Conservation (phyloP, 2,113 vertebrate species). For the Cisticola juncidis region DNA sequence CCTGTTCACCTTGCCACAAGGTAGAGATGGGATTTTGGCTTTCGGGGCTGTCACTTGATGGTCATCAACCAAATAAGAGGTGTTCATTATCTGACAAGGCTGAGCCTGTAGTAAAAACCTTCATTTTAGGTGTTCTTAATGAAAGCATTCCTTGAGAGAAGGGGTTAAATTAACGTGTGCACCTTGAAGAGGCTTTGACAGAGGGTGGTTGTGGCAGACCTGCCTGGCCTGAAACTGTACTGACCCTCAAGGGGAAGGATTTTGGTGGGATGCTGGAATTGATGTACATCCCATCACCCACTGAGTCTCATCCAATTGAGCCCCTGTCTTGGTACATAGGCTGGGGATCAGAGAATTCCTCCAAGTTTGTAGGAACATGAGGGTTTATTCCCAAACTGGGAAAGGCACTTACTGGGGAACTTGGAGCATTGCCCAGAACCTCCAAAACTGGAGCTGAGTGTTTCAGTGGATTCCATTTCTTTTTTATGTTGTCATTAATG, state of each 20-base stretch:
- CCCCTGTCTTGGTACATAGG: not conserved
- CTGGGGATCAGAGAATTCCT: not conserved
- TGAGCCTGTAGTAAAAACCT: not conserved
- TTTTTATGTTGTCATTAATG: not conserved
- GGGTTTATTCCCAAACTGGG: not conserved
- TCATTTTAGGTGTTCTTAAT: not conserved
- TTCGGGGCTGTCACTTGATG: rapidly evolving
- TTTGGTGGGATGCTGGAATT: not conserved
- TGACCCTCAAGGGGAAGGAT: not conserved
- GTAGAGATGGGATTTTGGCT: not conserved
- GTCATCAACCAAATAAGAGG: not conserved
- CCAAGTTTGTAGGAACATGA: not conserved
- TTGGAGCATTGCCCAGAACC: not conserved
- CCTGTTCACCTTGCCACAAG: not conserved
- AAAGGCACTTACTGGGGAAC: not conserved
- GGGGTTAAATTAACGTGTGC: not conserved
- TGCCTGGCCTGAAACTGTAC: not conserved
- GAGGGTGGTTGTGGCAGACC: not conserved
- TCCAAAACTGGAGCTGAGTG: not conserved
- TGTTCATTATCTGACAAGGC: not conserved
- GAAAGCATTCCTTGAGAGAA: not conserved
- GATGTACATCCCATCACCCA: rapidly evolving
- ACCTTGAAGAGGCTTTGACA: not conserved
- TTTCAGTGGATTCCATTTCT: not conserved
- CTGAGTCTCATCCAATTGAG: not conserved